Evolutionary conservation across 2,888 invertebrate genomes (phyloP).

Genomic region (Eilema sororculum): DNA sequence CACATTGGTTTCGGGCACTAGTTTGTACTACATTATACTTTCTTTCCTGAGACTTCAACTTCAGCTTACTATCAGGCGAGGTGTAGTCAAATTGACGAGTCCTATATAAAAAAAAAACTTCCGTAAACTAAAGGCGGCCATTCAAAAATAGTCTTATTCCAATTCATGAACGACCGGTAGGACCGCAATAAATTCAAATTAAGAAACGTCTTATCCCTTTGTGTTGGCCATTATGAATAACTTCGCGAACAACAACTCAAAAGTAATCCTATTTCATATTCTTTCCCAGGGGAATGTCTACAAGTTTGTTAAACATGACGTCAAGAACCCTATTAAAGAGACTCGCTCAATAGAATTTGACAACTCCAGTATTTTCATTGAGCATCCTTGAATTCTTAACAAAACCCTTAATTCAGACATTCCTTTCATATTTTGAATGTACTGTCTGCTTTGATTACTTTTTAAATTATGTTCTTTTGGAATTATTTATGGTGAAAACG

Average conservation of each 20-base stretch:
- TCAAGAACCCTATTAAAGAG: neutral
- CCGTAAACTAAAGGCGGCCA: no score
- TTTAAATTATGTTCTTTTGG: neutral
- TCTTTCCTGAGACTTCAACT: no score
- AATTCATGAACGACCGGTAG: no score
- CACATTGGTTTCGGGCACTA: no score
- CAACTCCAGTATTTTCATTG: slow-evolving; percentile 23
- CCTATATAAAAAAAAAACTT: no score
- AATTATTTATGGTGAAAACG: neutral
- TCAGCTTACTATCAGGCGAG: no score
- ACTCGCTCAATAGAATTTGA: slow-evolving; percentile 21
- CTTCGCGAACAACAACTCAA: neutral
- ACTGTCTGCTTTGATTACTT: neutral
- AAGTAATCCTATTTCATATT: neutral
- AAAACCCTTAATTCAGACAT: slow-evolving; percentile 21
- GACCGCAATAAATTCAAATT: neutral
- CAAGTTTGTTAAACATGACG: neutral
- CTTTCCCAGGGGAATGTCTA: neutral
- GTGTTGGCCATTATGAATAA: neutral
- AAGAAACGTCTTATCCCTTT: neutral
- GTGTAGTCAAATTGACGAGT: no score
- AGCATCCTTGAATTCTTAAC: slow-evolving; percentile 11
- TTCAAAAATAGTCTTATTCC: neutral
- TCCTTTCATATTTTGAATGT: slow-evolving; percentile 3
- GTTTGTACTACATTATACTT: no score